Conservation (phyloP, 2,113 vertebrate species). For the Monopterus albus region DNA sequence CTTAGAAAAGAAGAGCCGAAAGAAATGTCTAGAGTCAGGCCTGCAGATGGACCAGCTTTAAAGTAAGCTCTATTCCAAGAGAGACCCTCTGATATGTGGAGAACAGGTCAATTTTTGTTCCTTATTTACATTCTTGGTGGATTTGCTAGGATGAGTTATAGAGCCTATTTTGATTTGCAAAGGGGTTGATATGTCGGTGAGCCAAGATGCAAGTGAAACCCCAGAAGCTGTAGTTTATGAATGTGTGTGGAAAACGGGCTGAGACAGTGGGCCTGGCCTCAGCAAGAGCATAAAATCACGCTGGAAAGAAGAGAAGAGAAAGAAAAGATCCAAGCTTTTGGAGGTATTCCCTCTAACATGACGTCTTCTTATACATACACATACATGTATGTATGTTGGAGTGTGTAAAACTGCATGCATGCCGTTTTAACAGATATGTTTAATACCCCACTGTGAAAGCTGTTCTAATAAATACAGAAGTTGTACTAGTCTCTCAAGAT, state of each 20-base stretch:
- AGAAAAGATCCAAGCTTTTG: constrained; percentile 33
- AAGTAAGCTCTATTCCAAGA: constrained; percentile 56
- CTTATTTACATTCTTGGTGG: constrained; percentile 78
- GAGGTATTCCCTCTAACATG: too few species aligned
- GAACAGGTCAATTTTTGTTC: constrained; percentile 79
- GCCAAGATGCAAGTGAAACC: constrained; percentile 78
- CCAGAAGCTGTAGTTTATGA: constrained; percentile 57
- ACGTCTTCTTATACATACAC: constrained; percentile 12
- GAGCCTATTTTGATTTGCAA: constrained; percentile 71
- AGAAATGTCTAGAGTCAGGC: constrained; percentile 56
- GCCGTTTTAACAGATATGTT: background rate
- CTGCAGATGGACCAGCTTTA: constrained; percentile 68
- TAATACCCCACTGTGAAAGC: constrained; percentile 1
- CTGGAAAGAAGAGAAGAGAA: constrained; percentile 17
- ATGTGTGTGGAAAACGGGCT: constrained; percentile 35
- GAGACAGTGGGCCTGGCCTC: constrained; percentile 41
- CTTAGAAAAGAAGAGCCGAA: constrained; percentile 61
- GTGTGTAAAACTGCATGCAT: constrained; percentile 3
- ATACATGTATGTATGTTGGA: constrained; percentile 2
- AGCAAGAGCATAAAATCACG: constrained; percentile 24
- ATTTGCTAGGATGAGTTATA: constrained; percentile 73
- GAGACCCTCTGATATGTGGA: constrained; percentile 64
- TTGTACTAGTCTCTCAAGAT: constrained; percentile 13
- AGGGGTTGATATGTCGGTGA: constrained; percentile 66
- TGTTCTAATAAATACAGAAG: constrained; percentile 14